Conservation (phyloP, 2,113 vertebrate genomes). For the Henicopernis longicauda region DNA sequence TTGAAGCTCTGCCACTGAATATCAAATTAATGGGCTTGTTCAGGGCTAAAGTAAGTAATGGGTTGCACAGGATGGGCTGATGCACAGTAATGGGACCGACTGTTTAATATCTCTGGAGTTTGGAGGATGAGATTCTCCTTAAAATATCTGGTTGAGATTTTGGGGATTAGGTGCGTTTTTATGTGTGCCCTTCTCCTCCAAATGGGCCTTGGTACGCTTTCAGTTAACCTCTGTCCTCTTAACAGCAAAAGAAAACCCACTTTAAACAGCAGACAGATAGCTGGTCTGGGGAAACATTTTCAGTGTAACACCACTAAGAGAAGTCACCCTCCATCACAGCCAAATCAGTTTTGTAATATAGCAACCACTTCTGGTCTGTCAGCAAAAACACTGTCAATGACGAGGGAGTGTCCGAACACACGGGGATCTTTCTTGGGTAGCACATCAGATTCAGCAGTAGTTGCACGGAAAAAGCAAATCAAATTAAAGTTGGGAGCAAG, state of each 20-base stretch:
- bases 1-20: background rate
- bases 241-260: background rate
- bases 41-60: background rate
- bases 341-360: background rate
- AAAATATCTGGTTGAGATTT: background rate
- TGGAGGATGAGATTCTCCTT: background rate
- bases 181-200: background rate
- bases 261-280: background rate
- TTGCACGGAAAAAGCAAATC: background rate
- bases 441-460: background rate
- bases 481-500: background rate
- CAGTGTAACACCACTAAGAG: background rate
- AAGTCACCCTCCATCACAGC: background rate
- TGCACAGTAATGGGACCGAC: background rate
- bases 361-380: background rate
- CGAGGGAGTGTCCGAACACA: background rate
- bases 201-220: rapidly evolving
- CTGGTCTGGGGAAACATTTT: background rate
- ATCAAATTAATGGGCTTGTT: background rate
- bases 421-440: background rate
- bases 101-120: background rate
- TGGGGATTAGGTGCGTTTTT: background rate
- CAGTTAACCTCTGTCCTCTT: background rate
- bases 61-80: background rate
- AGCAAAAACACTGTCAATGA: background rate